phyloP scores from a whole-genome alignment of 1,140 invertebrate species.

The Physella acuta region DNA sequence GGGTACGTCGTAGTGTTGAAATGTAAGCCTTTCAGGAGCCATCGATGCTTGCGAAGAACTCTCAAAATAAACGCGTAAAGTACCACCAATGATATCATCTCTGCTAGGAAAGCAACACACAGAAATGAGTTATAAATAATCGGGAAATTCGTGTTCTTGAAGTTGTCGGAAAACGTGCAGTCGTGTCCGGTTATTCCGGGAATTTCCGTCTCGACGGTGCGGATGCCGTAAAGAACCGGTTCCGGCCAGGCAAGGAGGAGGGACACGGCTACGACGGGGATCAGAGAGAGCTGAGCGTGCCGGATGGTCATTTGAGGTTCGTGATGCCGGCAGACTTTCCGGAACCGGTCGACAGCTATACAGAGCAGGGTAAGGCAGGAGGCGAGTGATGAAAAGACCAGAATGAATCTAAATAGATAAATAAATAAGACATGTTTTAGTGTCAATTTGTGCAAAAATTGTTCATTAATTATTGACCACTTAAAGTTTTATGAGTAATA shows the following conservation, averaged over 20 bases:
- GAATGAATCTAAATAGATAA: background rate
- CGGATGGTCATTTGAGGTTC: background rate
- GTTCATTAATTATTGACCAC: no score
- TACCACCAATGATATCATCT: background rate
- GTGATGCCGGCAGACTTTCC: slow-evolving; percentile 19
- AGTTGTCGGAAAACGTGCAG: background rate
- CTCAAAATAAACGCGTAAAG: background rate
- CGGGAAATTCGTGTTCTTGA: background rate
- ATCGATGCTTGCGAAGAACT: background rate
- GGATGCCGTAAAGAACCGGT: slow-evolving; percentile 5
- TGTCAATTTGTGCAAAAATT: no score
- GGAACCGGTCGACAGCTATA: slow-evolving; percentile 21
- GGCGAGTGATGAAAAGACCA: background rate
- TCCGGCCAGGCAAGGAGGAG: background rate
- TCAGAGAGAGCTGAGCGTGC: background rate
- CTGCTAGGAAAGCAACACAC: background rate
- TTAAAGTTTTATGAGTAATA: no score
- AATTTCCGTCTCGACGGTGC: background rate
- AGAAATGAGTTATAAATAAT: background rate
- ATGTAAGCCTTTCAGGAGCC: no score
- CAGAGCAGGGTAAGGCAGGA: slow-evolving; percentile 10
- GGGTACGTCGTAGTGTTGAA: no score
- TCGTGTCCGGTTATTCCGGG: background rate
- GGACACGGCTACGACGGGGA: background rate
- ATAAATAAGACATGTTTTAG: no score